A percentile compares a stretch with the other conserved stretches of the same genome.
Conservation (phyloP, 2,113 vertebrate genomes). For the Pandion haliaetus region DNA sequence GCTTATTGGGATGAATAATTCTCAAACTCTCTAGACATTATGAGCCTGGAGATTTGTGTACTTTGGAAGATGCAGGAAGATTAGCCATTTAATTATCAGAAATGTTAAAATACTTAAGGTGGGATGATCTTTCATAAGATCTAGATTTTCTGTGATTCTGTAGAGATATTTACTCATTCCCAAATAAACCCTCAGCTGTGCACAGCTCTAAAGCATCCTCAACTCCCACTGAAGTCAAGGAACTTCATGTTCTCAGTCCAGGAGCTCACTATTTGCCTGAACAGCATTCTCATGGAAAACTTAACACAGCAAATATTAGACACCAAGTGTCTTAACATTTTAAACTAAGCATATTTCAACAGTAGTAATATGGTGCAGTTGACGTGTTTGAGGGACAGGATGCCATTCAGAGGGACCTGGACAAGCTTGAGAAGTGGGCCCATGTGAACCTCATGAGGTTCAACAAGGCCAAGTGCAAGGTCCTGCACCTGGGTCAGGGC, state of each 20-base stretch:
- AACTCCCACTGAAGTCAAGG: background rate
- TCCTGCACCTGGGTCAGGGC: accelerated
- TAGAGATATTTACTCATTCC: background rate
- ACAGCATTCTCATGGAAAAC: background rate
- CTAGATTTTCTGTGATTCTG: background rate
- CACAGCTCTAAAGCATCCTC: background rate
- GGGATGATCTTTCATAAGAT: background rate
- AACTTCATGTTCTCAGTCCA: background rate
- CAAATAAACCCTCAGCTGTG: background rate
- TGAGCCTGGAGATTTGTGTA: background rate
- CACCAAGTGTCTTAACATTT: background rate
- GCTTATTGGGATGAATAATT: background rate
- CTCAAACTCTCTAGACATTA: background rate
- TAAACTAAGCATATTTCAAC: background rate
- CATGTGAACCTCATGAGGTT: background rate
- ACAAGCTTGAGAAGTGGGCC: background rate
- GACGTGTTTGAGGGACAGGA: background rate
- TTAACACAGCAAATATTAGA: background rate
- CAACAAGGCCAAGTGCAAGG: background rate
- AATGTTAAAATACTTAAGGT: background rate
- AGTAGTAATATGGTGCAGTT: background rate
- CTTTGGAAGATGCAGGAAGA: background rate
- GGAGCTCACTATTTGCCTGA: background rate
- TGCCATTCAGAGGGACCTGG: background rate
- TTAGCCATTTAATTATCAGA: background rate